Evolutionary conservation across 2,888 invertebrate species (phyloP), one percentile per base, ranked within the genome.

Genomic region (Caenorhabditis afra): DNA sequence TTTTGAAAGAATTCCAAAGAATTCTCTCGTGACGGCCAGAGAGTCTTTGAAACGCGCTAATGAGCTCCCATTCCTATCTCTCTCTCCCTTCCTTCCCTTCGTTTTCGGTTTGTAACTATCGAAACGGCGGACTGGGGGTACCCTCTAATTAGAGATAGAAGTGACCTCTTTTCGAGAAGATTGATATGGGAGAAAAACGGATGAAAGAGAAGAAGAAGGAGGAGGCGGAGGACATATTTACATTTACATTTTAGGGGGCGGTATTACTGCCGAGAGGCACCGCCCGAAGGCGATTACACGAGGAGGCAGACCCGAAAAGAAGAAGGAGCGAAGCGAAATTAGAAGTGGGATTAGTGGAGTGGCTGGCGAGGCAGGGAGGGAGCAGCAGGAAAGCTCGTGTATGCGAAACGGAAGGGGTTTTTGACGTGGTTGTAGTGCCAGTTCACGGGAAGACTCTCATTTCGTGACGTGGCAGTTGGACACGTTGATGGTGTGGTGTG

Each of bases 21-120:
- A 74, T 29, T 29, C 29, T 29, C 7, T n/a, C 7, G 29, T 29
- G 47, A 50, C 37, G 20, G 10, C 4, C 12, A 55, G 44, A 58
- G 47, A 68, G 37, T 65, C 52, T 67, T 76, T 67, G 61, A 76
- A 76, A 76, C 47, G 68, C 52, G 58, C 76, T 76, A 76, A 76
- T 76, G 76, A 76, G 76, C 67, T 11, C 44, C 44, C 49, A 23
- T 16, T 5, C 35, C 44, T 35, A 37, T 35, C 37, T 49, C 18
- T 50, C 37, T 50, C 11, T 37, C 22, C 8, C 29, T 3, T 29
- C 35, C 37, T 12, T 55, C 35, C 41, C 45, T 47, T 37, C 59
- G 29, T 35, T n/a, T 29, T n/a, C n/a, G 47, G 22, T 41, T 41
- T 75, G 59, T 61, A 61, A 61, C 53, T 66, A 64, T 50, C 29